Evolutionary conservation across 2,888 invertebrate species (phyloP), one percentile per base, ranked within the genome.

Genomic region (Philaethria dido): DNA sequence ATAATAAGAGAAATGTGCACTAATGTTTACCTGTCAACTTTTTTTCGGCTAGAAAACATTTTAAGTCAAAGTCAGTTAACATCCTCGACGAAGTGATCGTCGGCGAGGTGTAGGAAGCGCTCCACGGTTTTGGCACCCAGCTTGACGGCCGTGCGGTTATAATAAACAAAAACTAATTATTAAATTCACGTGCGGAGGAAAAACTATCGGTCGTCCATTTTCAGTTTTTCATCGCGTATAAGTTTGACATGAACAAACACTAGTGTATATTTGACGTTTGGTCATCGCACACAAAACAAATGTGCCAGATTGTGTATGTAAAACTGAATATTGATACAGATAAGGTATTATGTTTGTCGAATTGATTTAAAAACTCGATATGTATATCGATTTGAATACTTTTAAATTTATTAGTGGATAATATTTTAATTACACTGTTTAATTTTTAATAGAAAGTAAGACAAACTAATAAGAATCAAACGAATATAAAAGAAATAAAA

Each of bases 81-180:
- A 88, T 92, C 91, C 73, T 91, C 89, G 79, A 92, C 83, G 77
- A 93, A 93, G 79, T 85, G 87, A 73, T 84, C 86, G 82, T 93
- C 93, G 73, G 92, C 92, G 75, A 89, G 85, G 80, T 81, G 88
- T 75, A 93, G 79, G 78, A 92, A 90, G 78, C 88, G 87, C 76
- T 92, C 91, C 71, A 92, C 87, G 77, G 89, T 90, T 90, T 91
- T 92, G 89, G 93, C 84, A 92, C 92, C 93, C 93, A 93, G 93
- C 81, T 92, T 93, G 92, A 83, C 88, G 76, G 70, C 67, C 71
- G 62, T 80, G 75, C 78, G 76, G 75, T 77, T 78, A 74, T 79
- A 81, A 78, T 81, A 83, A 84, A 81, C 78, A 82, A 83, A 81
- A 80, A 72, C 66, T 64, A 75, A 73, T 69, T 66, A 71, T 75